Evolutionary conservation across 2,113 vertebrate species (phyloP).

Genomic region (Turnix velox): DNA sequence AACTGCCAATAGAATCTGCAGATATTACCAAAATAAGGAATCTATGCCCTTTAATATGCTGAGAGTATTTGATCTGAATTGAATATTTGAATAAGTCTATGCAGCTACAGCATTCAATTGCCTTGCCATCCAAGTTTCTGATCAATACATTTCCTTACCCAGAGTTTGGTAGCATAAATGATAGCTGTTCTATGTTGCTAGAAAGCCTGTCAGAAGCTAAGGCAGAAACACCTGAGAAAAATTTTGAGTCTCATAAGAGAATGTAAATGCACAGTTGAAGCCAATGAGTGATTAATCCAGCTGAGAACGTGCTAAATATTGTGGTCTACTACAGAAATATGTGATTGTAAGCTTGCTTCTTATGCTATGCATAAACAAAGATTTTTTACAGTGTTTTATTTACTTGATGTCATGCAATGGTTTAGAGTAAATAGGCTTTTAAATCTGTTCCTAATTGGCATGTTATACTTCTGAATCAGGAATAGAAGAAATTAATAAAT

Average conservation of each 20-base stretch:
- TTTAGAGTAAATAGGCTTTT: slow-evolving; percentile 45
- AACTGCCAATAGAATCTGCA: rapidly evolving
- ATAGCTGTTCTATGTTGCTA: neutral
- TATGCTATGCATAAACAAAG: neutral
- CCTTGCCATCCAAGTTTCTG: neutral
- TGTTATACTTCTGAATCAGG: slow-evolving; percentile 32
- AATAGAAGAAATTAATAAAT: slow-evolving; percentile 64
- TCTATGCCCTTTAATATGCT: neutral
- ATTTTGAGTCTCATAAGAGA: neutral
- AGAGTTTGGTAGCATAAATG: neutral
- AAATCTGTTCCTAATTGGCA: slow-evolving; percentile 61
- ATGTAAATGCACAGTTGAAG: neutral
- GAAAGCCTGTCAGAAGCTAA: neutral
- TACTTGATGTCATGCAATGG: neutral
- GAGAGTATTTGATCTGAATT: neutral
- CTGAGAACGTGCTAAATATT: slow-evolving; percentile 7
- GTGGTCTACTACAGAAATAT: neutral
- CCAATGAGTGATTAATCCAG: neutral
- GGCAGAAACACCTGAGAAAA: neutral
- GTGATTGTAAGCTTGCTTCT: neutral
- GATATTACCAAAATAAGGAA: neutral
- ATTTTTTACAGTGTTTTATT: slow-evolving; percentile 31
- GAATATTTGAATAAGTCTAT: neutral
- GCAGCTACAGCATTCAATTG: neutral
- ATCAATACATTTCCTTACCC: neutral